Base-by-base conservation (phyloP, 2,797 vertebrate species). In the Danio aesculapii region DNA sequence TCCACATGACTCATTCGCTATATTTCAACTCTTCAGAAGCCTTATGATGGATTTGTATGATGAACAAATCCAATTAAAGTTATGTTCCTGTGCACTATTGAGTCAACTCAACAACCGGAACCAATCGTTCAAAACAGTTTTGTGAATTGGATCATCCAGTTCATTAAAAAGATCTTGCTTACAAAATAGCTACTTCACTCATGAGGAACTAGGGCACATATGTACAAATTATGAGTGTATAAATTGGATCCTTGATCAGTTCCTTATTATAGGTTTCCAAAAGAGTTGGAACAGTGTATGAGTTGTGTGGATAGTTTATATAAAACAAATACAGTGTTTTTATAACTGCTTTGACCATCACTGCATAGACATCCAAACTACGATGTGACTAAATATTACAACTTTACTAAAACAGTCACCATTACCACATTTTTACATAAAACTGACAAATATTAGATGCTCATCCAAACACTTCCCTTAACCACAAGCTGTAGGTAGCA, bases 31-130 rank as follows among this genome's bases (percentile, higher is more conserved):
- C 49, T 70, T 41, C 10, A 52, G 3, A 55, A 30, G 30, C 30
- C 30, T 1, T 30, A 30, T 30, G 1, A 59, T 47, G n/a, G 63
- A 6, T 67, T 19, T 67, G 6, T 12, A 9, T 17, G 41, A 12
- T 43, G 44, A 47, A 47, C 63, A 17, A 67, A 44, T n/a, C 16
- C 61, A 43, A 63, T 16, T 57, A 3, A 71, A 17, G 6, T 17
- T 43, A 19, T 4, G 39, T 57, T 19, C 16, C 4, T 3, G 69
- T 57, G 69, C 55, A 30, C 13, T 68, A 71, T 17, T 6, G 6
- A 13, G 3, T 17, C 30, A 71, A 55, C 21, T 9, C 49, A n/a
- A 69, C 47, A 69, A 69, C 69, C n/a, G 39, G 52, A 57, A 71
- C 2, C 43, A 71, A 44, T 19, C 39, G 19, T 44, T 43, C 41